phyloP scores from a whole-genome alignment of 2,113 vertebrate species.

The Lota lota region DNA sequence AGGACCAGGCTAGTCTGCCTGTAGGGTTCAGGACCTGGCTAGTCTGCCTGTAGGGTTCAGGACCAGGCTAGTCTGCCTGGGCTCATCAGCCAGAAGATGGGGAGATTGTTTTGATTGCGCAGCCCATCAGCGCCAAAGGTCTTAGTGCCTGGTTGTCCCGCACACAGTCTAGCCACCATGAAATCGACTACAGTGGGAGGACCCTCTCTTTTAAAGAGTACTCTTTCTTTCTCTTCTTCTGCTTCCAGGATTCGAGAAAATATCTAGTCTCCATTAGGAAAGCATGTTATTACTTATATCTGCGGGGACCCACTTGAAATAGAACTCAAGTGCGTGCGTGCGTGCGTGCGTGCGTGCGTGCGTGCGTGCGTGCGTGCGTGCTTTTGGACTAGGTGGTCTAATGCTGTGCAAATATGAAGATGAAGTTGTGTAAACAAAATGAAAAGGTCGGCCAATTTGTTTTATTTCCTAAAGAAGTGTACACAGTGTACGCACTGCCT shows the following conservation, averaged over 20 bases:
- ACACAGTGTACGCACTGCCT: too few relatives aligned
- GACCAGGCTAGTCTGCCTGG: conserved; percentile 3
- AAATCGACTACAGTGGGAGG: conserved; percentile 45
- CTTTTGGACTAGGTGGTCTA: too few relatives aligned
- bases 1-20: too few relatives aligned
- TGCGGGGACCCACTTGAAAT: conserved; percentile 46
- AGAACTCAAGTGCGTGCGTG: conserved; percentile 27
- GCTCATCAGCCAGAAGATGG: conserved; percentile 55
- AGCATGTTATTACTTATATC: conserved; percentile 53
- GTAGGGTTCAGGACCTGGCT: too few relatives aligned
- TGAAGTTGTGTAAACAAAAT: too few relatives aligned
- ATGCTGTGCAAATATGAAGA: too few relatives aligned
- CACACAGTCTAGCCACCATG: conserved; percentile 56
- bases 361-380: conserved; percentile 19
- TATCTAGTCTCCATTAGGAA: conserved; percentile 32
- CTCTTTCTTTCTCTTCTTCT: conserved; percentile 7
- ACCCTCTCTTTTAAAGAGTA: conserved; percentile 16
- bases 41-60: too few relatives aligned
- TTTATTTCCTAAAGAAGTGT: too few relatives aligned
- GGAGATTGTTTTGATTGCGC: conserved; percentile 67
- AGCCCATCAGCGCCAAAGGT: conserved; percentile 62
- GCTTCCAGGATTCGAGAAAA: conserved; percentile 49
- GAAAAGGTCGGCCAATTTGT: too few relatives aligned
- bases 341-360: too few relatives aligned
- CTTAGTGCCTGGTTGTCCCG: conserved; percentile 58